Base-by-base conservation (phyloP, 2,113 vertebrate genomes). In the Mystacornis crossleyi region DNA sequence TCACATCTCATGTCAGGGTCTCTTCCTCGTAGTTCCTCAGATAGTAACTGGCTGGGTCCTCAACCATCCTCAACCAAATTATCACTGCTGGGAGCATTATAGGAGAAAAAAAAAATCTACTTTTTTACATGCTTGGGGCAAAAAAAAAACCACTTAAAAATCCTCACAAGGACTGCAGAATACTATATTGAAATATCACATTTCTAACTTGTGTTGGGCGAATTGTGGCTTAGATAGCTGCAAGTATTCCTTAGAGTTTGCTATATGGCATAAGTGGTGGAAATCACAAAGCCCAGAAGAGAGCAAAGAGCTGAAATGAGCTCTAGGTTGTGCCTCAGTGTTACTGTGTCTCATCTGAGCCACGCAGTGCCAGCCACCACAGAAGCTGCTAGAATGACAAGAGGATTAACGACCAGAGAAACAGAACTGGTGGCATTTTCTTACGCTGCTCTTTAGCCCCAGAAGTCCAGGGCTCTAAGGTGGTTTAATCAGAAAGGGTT, bases 1-100 rank as follows among this genome's bases (percentile, higher is more conserved):
- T 28, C 60, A 42, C 10, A 4, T 61, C 38, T 78, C 40, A 4
- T 0, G 0, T 24, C 47, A n/a, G 5, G 57, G 11, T 90, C 12
- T 90, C 18, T 34, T 81, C 47, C 34, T 42, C 89, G 28, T 31
- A 36, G 50, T 61, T 83, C 42, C 64, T 83, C 42, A 70, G 36
- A 21, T 4, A 21, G 42, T 18, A 40, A 17, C 28, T 57, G 54
- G 4, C 45, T 93, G 58, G 25, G 6, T 57, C 58, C 71, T 89
- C 24, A 60, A 3, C 45, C 65, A 21, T n/a, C 38, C 71, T 50
- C n/a, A n/a, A n/a, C n/a, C n/a, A 31, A 89, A 53, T 26, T 53
- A 50, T 55, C 45, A 70, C 50, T 75, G 26, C 50, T 51, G 65
- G 33, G 28, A 71, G 17, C 15, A 25, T 51, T 64, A 34, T 2